Percentiles rank a stretch among this genome's conserved stretches.
Evolutionary conservation across 2,888 invertebrate species (phyloP).

Genomic region (Epinotia ramella): DNA sequence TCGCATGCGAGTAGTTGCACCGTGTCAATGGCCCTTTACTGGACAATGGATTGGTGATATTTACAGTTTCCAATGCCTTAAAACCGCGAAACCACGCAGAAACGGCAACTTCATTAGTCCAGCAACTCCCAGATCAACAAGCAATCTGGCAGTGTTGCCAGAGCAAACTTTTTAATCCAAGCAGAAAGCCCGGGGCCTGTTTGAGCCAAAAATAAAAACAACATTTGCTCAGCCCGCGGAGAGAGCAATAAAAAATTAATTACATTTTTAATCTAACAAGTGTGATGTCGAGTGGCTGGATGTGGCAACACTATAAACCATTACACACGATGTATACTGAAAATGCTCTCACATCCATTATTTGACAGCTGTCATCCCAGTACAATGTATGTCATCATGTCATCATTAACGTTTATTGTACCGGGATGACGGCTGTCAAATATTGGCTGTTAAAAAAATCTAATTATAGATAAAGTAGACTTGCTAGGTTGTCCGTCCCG

Average conservation of each 20-base stretch:
- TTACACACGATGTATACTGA: too few relatives aligned
- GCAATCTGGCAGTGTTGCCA: slow-evolving; percentile 45
- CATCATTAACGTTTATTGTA: too few relatives aligned
- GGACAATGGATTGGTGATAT: too few relatives aligned
- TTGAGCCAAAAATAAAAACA: slow-evolving; percentile 72
- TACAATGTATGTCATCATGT: too few relatives aligned
- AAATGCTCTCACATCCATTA: too few relatives aligned
- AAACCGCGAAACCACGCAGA: background rate
- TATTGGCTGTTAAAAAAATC: too few relatives aligned
- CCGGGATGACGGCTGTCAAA: too few relatives aligned
- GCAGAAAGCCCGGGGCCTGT: slow-evolving; percentile 57
- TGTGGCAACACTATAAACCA: background rate
- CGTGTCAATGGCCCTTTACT: too few relatives aligned
- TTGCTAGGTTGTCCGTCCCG: too few relatives aligned
- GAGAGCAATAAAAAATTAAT: slow-evolving; percentile 81
- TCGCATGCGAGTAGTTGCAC: too few relatives aligned
- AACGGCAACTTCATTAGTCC: slow-evolving; percentile 25
- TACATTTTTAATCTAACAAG: slow-evolving; percentile 80
- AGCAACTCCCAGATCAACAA: slow-evolving; percentile 40
- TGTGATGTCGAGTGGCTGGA: slow-evolving; percentile 55
- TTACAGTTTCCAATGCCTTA: background rate
- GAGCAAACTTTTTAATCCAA: slow-evolving; percentile 62
- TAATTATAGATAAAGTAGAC: too few relatives aligned
- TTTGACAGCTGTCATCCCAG: too few relatives aligned
- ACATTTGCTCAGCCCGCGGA: slow-evolving; percentile 77